These are phyloP conservation scores for Otolemur garnettii DNA, from an alignment of 2,113 vertebrate genomes.

Conservation along the genomic window DNA sequence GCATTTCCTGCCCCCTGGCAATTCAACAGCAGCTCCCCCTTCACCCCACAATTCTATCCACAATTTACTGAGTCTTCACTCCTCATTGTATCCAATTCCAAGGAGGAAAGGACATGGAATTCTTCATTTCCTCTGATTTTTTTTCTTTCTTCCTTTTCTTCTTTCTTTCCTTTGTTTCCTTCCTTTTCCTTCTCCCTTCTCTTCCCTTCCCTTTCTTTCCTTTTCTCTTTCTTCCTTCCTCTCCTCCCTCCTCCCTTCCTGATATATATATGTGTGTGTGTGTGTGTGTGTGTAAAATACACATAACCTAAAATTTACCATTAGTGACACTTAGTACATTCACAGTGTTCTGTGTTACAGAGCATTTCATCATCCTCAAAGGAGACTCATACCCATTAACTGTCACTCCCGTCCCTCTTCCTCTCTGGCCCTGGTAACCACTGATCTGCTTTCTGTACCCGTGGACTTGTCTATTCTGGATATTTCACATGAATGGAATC, in stretches of 20 bases:
- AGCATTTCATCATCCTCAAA: background rate
- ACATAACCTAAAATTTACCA: background rate
- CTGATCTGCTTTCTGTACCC: background rate
- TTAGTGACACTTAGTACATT: background rate
- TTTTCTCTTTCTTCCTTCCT: background rate
- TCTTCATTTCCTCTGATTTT: background rate
- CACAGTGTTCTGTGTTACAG: background rate
- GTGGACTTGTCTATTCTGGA: background rate
- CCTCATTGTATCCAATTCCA: rapidly evolving
- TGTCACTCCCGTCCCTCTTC: background rate
- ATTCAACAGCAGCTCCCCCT: background rate
- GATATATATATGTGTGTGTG: too few relatives aligned
- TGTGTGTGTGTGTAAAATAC: background rate
- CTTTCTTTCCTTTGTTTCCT: background rate
- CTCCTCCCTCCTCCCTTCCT: background rate
- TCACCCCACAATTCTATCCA: background rate
- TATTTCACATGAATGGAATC: background rate
- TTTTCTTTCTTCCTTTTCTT: background rate
- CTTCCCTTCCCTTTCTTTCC: background rate
- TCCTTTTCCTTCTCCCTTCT: background rate
- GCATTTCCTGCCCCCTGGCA: background rate
- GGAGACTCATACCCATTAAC: background rate
- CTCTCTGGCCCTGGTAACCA: background rate
- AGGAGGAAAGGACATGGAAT: background rate
- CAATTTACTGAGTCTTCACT: background rate